These are phyloP conservation scores for Drosophila ohnishii DNA, from an alignment of 1,140 invertebrate species.

Conservation along the genomic window DNA sequence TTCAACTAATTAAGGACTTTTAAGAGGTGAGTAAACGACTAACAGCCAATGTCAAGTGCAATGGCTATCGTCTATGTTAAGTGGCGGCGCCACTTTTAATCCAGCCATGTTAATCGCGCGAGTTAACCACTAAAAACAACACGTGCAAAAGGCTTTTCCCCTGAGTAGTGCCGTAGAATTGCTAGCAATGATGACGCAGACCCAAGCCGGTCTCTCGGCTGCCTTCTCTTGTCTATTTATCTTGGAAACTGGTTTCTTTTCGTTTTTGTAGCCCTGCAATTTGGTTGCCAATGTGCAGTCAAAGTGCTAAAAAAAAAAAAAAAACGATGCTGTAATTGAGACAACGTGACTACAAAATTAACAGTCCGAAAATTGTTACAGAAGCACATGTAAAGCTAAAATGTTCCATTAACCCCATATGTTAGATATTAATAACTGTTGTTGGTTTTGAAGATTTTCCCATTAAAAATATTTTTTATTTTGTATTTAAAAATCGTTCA, in stretches of 20 bases:
- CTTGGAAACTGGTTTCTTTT: slow-evolving; percentile 40
- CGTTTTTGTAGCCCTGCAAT: slow-evolving; percentile 19
- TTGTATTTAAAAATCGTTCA: not conserved
- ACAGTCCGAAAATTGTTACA: slow-evolving; percentile 31
- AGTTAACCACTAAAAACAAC: slow-evolving; percentile 21
- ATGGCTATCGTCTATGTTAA: slow-evolving; percentile 26
- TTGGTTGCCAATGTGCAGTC: slow-evolving; percentile 26
- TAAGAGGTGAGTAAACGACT: slow-evolving; percentile 63
- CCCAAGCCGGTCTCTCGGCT: slow-evolving; percentile 22
- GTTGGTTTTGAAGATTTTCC: not conserved
- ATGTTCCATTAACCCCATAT: not conserved
- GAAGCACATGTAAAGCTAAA: not conserved
- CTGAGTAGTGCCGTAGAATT: slow-evolving; percentile 26
- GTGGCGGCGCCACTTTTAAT: slow-evolving; percentile 14
- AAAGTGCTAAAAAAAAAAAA: slow-evolving; percentile 17
- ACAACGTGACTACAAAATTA: slow-evolving; percentile 39
- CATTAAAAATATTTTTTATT: too few relatives aligned
- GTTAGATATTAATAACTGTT: not conserved
- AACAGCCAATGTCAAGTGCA: slow-evolving; percentile 35
- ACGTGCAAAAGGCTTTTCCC: slow-evolving; percentile 26
- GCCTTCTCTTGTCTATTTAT: slow-evolving; percentile 9
- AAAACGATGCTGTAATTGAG: slow-evolving; percentile 39
- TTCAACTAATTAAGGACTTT: slow-evolving; percentile 75
- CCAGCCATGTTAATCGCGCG: not conserved
- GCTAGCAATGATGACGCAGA: slow-evolving; percentile 25